These are phyloP conservation scores for Tenualosa thibaudeaui DNA, from an alignment of 2,797 vertebrate species.

Conservation along the genomic window DNA sequence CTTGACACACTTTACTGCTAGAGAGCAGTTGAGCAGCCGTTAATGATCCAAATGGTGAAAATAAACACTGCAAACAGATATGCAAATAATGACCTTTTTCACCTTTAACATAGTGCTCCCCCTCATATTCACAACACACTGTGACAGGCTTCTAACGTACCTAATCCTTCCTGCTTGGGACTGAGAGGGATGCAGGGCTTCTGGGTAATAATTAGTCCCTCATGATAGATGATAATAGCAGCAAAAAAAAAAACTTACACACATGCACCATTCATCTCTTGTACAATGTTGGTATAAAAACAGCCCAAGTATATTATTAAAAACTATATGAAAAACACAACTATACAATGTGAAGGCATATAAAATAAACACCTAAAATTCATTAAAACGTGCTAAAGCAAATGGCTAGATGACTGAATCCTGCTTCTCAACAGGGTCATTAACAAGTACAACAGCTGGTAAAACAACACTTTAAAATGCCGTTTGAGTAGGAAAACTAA, in stretches of 20 bases:
- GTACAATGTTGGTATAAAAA: neutral
- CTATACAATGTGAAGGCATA: neutral
- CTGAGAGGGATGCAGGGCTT: neutral
- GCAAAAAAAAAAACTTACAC: neutral
- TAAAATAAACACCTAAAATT: neutral
- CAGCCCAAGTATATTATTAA: neutral
- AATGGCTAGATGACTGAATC: neutral
- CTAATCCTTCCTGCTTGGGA: neutral
- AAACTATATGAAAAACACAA: neutral
- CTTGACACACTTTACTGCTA: neutral
- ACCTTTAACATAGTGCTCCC: neutral
- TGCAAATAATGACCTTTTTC: neutral
- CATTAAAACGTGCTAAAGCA: neutral
- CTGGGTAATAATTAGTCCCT: neutral
- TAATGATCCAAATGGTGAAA: neutral
- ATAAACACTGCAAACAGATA: neutral
- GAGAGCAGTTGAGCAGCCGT: neutral
- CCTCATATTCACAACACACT: too few species aligned
- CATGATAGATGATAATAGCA: neutral
- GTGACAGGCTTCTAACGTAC: neutral
- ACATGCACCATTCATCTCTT: neutral
- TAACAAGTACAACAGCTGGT: neutral
- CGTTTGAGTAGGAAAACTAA: neutral
- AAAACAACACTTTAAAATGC: neutral
- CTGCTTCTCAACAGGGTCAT: neutral